These are phyloP conservation scores for Diadumene lineata DNA, from an alignment of 92 coral and sea anemone genomes.

Conservation along the genomic window DNA sequence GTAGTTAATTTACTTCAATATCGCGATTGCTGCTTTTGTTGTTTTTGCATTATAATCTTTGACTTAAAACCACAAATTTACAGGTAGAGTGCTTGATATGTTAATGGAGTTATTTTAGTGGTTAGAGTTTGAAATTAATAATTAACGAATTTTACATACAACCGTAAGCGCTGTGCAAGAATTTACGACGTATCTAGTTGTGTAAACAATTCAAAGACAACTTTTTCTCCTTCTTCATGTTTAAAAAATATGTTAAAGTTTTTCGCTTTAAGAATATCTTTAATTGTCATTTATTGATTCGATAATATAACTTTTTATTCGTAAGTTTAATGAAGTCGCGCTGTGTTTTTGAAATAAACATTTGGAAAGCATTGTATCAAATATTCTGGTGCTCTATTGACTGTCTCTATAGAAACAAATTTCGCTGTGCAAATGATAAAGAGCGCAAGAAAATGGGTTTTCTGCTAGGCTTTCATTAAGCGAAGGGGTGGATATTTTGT, in stretches of 20 bases:
- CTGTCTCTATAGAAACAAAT: too few relatives aligned
- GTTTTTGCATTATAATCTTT: constrained; percentile 9
- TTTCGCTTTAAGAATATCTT: too few relatives aligned
- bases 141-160: constrained; percentile 1
- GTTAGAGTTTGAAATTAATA: constrained; percentile 15
- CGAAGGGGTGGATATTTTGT: too few relatives aligned
- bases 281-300: neutral
- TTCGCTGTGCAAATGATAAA: too few relatives aligned
- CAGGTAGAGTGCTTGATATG: neutral
- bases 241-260: too few relatives aligned
- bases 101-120: constrained; percentile 4
- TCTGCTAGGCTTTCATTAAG: too few relatives aligned
- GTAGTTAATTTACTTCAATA: too few relatives aligned
- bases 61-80: neutral
- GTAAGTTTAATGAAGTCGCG: neutral
- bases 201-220: neutral
- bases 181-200: neutral
- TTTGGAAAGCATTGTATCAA: too few relatives aligned
- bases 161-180: neutral
- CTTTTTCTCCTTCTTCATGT: too few relatives aligned
- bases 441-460: too few relatives aligned
- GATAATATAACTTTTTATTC: neutral
- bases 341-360: neutral
- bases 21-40: neutral
- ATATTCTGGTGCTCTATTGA: too few relatives aligned